Evolutionary conservation across 2,797 vertebrate species (phyloP), one percentile per base, ranked within the genome.

Genomic region (Lacerta agilis): DNA sequence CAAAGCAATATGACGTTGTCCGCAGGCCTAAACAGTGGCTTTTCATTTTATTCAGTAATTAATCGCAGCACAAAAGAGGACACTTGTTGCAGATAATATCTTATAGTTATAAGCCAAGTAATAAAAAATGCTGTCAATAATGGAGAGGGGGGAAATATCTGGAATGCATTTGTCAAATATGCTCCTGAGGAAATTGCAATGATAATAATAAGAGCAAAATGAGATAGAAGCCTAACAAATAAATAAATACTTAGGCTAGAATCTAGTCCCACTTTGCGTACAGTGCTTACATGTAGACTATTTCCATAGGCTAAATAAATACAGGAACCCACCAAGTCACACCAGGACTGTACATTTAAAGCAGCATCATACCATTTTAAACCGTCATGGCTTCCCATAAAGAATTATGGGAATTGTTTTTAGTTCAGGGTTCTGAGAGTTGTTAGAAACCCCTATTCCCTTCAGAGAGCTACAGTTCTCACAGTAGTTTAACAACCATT

Each of bases 1-100:
- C 91, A 88, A 85, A 90, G 81, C 75, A 85, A 69, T 86, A 43
- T 78, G 83, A 87, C 87, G 92, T 88, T 88, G 83, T 27, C n/a
- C 43, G 75, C 10, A 81, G 66, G 76, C 78, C 93, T 79, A 90
- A 64, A 5, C 5, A 5, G 36, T 92, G 87, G 33, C 69, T 94
- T 93, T 85, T 86, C 69, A 23, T 91, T 90, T 55, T 83, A 79
- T 76, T 90, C 69, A 87, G 1, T 89, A 93, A 93, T 83, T 92
- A 89, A 85, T 87, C 58, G n/a, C 86, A 0, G 8, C 82, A 90
- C 90, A 29, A 91, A 85, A 86, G 88, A 86, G 5, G 29, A 82
- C 71, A 61, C 86, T 85, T 87, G 38, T 76, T 92, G 82, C 87
- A 41, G 80, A 25, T 69, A 27, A 71, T 86, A 83, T 83, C 90